These are phyloP conservation scores for Acromyrmex echinatior DNA, from an alignment of 1,140 invertebrate species.

Conservation along the genomic window DNA sequence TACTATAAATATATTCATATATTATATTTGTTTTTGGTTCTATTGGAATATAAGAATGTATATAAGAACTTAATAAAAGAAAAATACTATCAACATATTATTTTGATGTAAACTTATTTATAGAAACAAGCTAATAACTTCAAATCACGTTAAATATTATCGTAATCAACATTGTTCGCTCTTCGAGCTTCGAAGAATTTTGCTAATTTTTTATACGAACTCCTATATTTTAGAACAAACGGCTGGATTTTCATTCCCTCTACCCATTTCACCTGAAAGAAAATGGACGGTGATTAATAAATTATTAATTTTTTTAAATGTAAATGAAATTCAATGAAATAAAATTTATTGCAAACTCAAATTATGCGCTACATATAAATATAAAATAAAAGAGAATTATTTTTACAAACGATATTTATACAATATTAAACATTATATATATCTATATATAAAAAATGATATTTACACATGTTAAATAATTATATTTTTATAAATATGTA, in stretches of 20 bases:
- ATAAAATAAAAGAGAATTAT: background rate
- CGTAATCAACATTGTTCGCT: conserved; percentile 60
- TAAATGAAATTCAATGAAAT: background rate
- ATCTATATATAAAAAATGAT: too few relatives aligned
- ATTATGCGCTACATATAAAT: background rate
- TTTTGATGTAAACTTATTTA: too few relatives aligned
- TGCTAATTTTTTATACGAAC: conserved; percentile 53
- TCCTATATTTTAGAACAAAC: conserved; percentile 61
- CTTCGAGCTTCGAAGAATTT: conserved; percentile 46
- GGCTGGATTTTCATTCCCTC: conserved; percentile 59
- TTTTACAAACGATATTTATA: background rate
- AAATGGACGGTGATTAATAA: background rate
- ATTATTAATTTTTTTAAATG: background rate
- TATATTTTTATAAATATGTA: too few relatives aligned
- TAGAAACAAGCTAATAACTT: too few relatives aligned
- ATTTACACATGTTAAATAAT: background rate
- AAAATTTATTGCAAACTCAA: background rate
- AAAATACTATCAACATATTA: too few relatives aligned
- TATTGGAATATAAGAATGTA: too few relatives aligned
- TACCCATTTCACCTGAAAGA: conserved; percentile 67
- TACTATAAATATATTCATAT: too few relatives aligned
- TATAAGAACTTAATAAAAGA: too few relatives aligned
- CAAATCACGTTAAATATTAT: conserved; percentile 40
- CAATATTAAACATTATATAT: too few relatives aligned
- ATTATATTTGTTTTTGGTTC: too few relatives aligned